Conservation (phyloP, 2,113 vertebrate species). For the Sander vitreus region DNA sequence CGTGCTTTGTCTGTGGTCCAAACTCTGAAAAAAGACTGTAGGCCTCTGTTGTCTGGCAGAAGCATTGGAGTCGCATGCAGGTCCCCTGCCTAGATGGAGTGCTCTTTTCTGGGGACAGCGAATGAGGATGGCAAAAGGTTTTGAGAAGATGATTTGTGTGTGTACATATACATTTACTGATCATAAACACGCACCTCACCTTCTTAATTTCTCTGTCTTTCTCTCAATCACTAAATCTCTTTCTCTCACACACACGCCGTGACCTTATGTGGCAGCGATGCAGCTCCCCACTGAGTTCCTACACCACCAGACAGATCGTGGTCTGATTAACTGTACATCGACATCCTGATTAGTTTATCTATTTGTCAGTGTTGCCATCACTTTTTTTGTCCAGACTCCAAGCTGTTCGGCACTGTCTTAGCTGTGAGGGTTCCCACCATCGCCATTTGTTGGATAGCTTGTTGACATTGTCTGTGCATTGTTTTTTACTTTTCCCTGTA, state of each 20-base stretch:
- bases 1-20: constrained; percentile 59
- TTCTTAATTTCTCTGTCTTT: neutral
- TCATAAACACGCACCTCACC: constrained; percentile 21
- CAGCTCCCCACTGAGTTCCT: constrained; percentile 54
- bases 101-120: constrained; percentile 43
- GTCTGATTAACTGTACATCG: constrained; percentile 65
- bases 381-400: constrained; percentile 69
- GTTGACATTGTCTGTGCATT: constrained; percentile 41
- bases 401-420: constrained; percentile 61
- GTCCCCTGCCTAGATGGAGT: constrained; percentile 43
- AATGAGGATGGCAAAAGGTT: constrained; percentile 23
- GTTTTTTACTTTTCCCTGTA: neutral
- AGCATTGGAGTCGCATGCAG: constrained; percentile 52
- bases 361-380: constrained; percentile 62
- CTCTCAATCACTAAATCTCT: neutral
- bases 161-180: neutral
- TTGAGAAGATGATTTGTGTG: constrained; percentile 14
- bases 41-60: constrained; percentile 69
- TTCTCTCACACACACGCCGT: constrained; percentile 14
- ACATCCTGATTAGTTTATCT: constrained; percentile 75
- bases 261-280: constrained; percentile 48
- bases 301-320: constrained; percentile 68
- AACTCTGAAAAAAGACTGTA: constrained; percentile 53
- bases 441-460: constrained; percentile 56
- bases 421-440: constrained; percentile 37